These are phyloP conservation scores for Allobates femoralis DNA, from an alignment of 2,797 vertebrate species.

Conservation along the genomic window DNA sequence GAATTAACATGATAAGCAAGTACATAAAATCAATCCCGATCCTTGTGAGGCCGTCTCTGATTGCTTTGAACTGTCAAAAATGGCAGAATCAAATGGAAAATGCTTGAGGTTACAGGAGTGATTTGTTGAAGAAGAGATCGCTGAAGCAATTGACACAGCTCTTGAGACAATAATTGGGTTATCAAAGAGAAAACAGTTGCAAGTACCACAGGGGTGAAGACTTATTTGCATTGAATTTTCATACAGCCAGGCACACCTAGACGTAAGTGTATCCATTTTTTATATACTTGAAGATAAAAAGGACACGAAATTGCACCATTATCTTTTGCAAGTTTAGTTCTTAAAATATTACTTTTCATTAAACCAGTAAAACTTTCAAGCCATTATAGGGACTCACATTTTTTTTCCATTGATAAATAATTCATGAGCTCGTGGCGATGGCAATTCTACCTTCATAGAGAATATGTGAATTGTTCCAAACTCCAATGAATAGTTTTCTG, in stretches of 20 bases:
- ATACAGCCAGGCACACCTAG: slow-evolving; percentile 92
- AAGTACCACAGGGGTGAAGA: slow-evolving; percentile 99
- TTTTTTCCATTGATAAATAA: slow-evolving; percentile 37
- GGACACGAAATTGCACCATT: slow-evolving; percentile 93
- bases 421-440: slow-evolving; percentile 37
- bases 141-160: slow-evolving; percentile 99
- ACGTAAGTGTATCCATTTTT: slow-evolving; percentile 84
- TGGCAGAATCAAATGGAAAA: slow-evolving; percentile 99
- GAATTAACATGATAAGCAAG: slow-evolving; percentile 99
- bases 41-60: slow-evolving; percentile 99
- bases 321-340: slow-evolving; percentile 90
- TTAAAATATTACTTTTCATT: slow-evolving; percentile 87
- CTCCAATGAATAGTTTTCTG: slow-evolving; percentile 36
- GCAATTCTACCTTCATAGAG: slow-evolving; percentile 41
- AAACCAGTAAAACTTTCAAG: slow-evolving; percentile 80
- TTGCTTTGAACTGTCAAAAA: slow-evolving; percentile 99
- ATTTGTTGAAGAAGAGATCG: slow-evolving; percentile 99
- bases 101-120: slow-evolving; percentile 99
- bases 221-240: slow-evolving; percentile 99
- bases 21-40: slow-evolving; percentile 99
- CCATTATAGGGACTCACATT: slow-evolving; percentile 58
- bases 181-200: slow-evolving; percentile 99
- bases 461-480: slow-evolving; percentile 39
- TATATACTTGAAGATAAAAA: slow-evolving; percentile 88
- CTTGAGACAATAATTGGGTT: slow-evolving; percentile 99